Evolutionary conservation across 2,888 invertebrate species (phyloP), one percentile per base, ranked within the genome.

Genomic region (Cecidostiba fungosa): DNA sequence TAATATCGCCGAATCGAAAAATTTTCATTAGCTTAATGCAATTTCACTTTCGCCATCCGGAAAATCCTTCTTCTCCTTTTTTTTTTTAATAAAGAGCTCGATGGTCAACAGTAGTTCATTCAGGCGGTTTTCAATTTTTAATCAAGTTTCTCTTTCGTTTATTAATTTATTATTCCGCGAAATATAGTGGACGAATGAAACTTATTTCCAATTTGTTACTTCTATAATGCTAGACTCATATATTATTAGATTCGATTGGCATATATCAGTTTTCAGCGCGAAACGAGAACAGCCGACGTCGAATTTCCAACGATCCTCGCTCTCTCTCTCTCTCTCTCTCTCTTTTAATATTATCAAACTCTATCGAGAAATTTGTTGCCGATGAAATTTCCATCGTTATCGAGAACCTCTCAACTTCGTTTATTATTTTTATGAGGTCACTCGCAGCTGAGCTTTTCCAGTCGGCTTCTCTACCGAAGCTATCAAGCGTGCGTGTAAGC

Each of bases 351-450:
- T 23, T 59, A 23, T 59, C 59, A 32, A 3, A 47, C 16, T 50
- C 14, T 50, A 16, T 50, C 19, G 19, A 19, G 16, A 19, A 50
- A 50, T 10, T 26, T 5, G 8, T 6, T 26, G 0, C 8, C 62
- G 62, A 62, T 62, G 26, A 10, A 62, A 62, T 26, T 62, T 62
- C 26, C 26, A 62, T 62, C 26, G 14, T 23, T 62, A 62, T 62
- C 26, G 14, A 26, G 12, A 23, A 19, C 26, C 12, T 14, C 29
- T 29, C 10, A 43, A 1, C 14, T 29, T 29, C 10, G 29, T 66
- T 66, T 66, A 29, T 66, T 66, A 66, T 66, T 66, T 26, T 66
- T 66, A 66, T 12, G 66, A 29, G 26, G 12, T 66, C 66, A 66
- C 26, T 29, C 14, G 54, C 6, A 10, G 16, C 54, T 10, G 66